Base-by-base conservation (phyloP, 2,113 vertebrate species). In the Alces alces region DNA sequence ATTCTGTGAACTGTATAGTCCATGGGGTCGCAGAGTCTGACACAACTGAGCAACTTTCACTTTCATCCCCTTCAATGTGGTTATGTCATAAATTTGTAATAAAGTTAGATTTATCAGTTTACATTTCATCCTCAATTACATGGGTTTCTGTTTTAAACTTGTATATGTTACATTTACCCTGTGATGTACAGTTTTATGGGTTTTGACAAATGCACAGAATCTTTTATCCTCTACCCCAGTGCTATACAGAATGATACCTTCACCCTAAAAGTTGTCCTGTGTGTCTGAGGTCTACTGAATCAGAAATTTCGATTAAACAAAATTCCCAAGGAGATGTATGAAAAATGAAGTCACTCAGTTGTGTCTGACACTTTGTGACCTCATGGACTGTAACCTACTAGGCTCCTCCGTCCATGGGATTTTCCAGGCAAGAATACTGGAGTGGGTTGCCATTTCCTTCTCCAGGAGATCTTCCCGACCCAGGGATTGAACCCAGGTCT, bases 81-180 rank as follows among this genome's bases (percentile, higher is more conserved):
- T 84, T 93, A 45, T 85, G n/a, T 85, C 58, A 80, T 86, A 90
- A 82, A 83, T 97, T 83, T 50, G 1, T 97, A 45, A 58, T 78
- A 82, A 88, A 85, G 30, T 76, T 89, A 93, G 70, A 58, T 50
- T 86, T 97, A 39, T 93, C 9, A 73, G 21, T 85, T 39, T 95
- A 0, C 33, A 33, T 94, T 91, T 28, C 14, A 57, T 83, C 9
- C 0, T 47, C 14, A 86, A 25, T 80, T 9, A 70, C 6, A 60
- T 28, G 16, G 39, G 36, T 94, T 89, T 61, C 36, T 82, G 36
- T 97, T 85, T 64, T 16, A 39, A 87, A 64, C 17, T 55, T 91
- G 39, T 1, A 7, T 88, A 4, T 87, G 87, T 85, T 93, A 60
- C 21, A 57, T 82, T 90, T 90, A n/a, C 14, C 84, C 15, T 92